These are phyloP conservation scores for Amblyjoppa fuscipennis DNA, from an alignment of 2,888 invertebrate species.

Conservation along the genomic window DNA sequence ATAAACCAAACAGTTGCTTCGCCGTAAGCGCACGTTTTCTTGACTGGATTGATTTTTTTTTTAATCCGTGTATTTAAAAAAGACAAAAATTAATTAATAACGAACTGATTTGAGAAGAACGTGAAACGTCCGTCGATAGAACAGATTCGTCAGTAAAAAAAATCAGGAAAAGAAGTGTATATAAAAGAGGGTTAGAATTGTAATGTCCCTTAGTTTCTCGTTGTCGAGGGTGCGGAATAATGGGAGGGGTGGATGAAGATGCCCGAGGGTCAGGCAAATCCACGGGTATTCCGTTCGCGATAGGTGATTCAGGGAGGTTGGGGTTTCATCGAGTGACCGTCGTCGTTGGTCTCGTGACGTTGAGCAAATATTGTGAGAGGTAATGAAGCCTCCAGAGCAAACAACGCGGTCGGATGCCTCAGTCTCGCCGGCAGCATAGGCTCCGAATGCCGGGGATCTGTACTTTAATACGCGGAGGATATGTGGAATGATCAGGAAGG, in stretches of 20 bases:
- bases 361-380: slow-evolving; percentile 84
- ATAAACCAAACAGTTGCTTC: too few species aligned
- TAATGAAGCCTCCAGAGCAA: slow-evolving; percentile 84
- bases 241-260: slow-evolving; percentile 52
- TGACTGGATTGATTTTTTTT: too few species aligned
- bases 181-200: slow-evolving; percentile 49
- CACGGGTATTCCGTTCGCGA: slow-evolving; percentile 61
- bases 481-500: slow-evolving; percentile 52
- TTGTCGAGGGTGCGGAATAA: slow-evolving; percentile 61
- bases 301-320: slow-evolving; percentile 73
- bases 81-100: too few species aligned
- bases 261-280: slow-evolving; percentile 59
- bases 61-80: too few species aligned
- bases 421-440: slow-evolving; percentile 54
- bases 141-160: slow-evolving; percentile 14
- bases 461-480: slow-evolving; percentile 65
- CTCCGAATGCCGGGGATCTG: slow-evolving; percentile 53
- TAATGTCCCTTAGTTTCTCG: slow-evolving; percentile 46
- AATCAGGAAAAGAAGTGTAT: slow-evolving; percentile 19
- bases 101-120: not conserved
- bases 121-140: not conserved
- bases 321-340: slow-evolving; percentile 75
- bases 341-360: slow-evolving; percentile 77
- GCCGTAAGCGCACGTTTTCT: too few species aligned
- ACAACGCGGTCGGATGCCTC: slow-evolving; percentile 69